These are phyloP conservation scores for Rhizoglyphus robini DNA, from an alignment of 1,140 invertebrate species.

Conservation along the genomic window DNA sequence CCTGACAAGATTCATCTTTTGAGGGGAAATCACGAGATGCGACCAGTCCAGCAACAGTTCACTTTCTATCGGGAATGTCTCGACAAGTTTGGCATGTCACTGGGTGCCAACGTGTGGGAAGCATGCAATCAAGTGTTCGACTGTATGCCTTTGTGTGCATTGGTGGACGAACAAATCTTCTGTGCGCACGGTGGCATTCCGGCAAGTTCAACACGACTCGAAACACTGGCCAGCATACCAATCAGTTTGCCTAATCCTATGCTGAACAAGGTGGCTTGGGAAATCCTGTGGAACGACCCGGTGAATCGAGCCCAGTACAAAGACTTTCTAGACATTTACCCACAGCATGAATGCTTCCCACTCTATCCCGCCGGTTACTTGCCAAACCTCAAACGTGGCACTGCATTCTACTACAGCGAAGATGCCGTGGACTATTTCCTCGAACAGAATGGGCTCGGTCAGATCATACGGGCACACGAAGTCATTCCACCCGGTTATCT, in stretches of 20 bases:
- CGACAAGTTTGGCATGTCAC: slow-evolving; percentile 40
- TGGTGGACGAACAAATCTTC: slow-evolving; percentile 53
- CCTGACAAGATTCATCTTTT: not conserved
- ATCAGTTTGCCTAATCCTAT: slow-evolving; percentile 29
- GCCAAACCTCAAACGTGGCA: slow-evolving; percentile 48
- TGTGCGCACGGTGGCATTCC: slow-evolving; percentile 60
- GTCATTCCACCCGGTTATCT: slow-evolving; percentile 32
- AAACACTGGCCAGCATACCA: slow-evolving; percentile 45
- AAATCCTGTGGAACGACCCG: slow-evolving; percentile 62
- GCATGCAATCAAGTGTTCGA: slow-evolving; percentile 54
- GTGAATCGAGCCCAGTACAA: slow-evolving; percentile 29
- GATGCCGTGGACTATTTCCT: slow-evolving; percentile 52
- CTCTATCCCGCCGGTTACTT: slow-evolving; percentile 44
- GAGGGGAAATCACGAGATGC: not conserved
- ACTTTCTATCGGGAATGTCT: slow-evolving; percentile 37
- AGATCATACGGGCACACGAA: slow-evolving; percentile 57
- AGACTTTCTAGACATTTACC: not conserved
- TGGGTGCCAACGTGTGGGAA: slow-evolving; percentile 55
- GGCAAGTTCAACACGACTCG: slow-evolving; percentile 41
- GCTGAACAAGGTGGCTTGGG: slow-evolving; percentile 44
- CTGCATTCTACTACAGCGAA: slow-evolving; percentile 52
- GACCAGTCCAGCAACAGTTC: slow-evolving; percentile 49
- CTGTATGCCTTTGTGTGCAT: slow-evolving; percentile 50
- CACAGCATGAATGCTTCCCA: not conserved
- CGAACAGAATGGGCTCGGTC: slow-evolving; percentile 45